Evolutionary conservation across 2,888 invertebrate genomes (phyloP), one percentile per base, ranked within the genome.

Genomic region (Eristalinus aeneus): DNA sequence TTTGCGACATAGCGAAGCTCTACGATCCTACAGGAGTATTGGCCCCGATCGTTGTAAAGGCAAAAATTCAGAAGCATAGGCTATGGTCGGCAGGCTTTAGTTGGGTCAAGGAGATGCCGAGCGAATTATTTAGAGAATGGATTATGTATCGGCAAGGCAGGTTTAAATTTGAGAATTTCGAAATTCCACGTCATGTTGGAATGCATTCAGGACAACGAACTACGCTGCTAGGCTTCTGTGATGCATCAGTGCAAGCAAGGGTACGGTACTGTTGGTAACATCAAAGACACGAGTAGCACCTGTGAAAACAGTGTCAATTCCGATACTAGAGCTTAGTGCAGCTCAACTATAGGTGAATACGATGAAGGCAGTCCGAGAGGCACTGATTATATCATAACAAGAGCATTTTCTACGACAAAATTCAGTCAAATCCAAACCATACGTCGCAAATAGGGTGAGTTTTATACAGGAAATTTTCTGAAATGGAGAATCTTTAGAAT

Each of bases 51-150:
- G 68, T 76, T 9, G 58, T 68, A 5, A 68, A 76, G 32, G 61
- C 67, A 0, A 76, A 76, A 34, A 68, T 75, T n/a, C 61, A 61
- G 31, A 76, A 68, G 68, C 67, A 76, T 8, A 76, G 12, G 61
- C 32, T 68, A 36, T 76, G 68, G 68, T 61, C 68, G 76, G 60
- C 76, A 61, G 75, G 67, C 46, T 34, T 76, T 61, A 53, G 76
- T 60, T 76, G 63, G 76, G 75, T 54, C 56, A 32, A 68, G 32
- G 68, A 68, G 23, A 63, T 53, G 27, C 34, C 63, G 16, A n/a
- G 60, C 12, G 63, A 46, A 8, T 61, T 60, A 39, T 23, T 72
- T 34, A 36, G 16, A 0, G 72, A 72, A 12, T 72, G 61, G 60
- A 54, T 16, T 9, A 23, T 22, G 58, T 67, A 46, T 65, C 61